These are phyloP conservation scores for Eupithecia inturbata DNA, from an alignment of 2,888 invertebrate species.

Conservation along the genomic window DNA sequence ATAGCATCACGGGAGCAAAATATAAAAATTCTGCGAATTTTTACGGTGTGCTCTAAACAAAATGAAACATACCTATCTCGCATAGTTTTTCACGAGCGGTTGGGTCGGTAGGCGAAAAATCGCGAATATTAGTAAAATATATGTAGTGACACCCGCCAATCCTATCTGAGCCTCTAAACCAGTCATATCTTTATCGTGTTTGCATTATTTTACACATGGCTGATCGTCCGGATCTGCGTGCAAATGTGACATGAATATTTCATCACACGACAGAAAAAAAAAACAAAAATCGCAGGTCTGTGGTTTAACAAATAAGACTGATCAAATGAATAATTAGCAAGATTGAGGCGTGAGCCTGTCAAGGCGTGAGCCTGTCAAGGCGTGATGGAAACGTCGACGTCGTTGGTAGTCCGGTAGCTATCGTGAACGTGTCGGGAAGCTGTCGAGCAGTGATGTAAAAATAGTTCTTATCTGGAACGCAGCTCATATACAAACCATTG, in stretches of 20 bases:
- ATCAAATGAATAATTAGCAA: background rate
- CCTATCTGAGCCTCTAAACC: constrained; percentile 62
- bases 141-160: constrained; percentile 58
- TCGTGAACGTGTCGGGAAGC: too few relatives aligned
- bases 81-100: constrained; percentile 31
- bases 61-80: constrained; percentile 33
- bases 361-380: too few relatives aligned
- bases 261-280: constrained; percentile 58
- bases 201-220: constrained; percentile 78
- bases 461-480: too few relatives aligned
- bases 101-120: constrained; percentile 31
- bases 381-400: too few relatives aligned
- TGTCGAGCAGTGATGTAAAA: too few relatives aligned
- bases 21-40: constrained; percentile 19
- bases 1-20: background rate
- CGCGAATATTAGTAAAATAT: constrained; percentile 30
- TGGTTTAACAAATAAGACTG: background rate
- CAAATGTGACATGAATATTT: constrained; percentile 78
- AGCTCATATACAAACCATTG: too few relatives aligned
- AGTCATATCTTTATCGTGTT: constrained; percentile 79
- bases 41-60: constrained; percentile 22
- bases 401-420: too few relatives aligned
- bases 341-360: too few relatives aligned
- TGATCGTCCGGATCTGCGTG: constrained; percentile 74
- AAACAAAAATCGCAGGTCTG: constrained; percentile 52